Conservation (phyloP, 2,797 vertebrate genomes). For the Bryconaethiops microstoma region DNA sequence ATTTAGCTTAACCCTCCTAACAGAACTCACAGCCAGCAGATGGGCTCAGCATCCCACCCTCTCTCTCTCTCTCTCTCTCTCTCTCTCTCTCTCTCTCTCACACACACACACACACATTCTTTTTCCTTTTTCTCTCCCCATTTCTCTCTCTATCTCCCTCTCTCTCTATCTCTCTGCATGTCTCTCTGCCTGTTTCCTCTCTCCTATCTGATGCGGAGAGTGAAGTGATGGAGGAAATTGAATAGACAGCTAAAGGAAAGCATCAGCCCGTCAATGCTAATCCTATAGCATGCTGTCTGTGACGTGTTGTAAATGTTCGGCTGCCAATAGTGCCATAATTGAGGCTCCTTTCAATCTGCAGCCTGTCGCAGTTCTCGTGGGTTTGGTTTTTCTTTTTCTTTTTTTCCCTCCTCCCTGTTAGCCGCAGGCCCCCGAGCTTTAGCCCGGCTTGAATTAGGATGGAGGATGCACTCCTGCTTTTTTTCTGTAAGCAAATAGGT, state of each 20-base stretch:
- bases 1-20: slow-evolving; percentile 48
- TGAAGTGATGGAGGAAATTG: slow-evolving; percentile 38
- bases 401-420: neutral
- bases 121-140: neutral
- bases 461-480: slow-evolving; percentile 10
- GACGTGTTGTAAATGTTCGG: slow-evolving; percentile 53
- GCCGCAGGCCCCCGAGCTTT: slow-evolving; percentile 8
- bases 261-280: slow-evolving; percentile 58
- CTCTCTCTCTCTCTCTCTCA: neutral
- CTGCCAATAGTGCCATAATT: slow-evolving; percentile 59
- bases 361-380: slow-evolving; percentile 25
- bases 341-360: slow-evolving; percentile 51
- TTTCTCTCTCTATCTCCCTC: neutral
- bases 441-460: slow-evolving; percentile 29
- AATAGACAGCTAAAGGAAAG: slow-evolving; percentile 36
- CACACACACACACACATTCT: too few species aligned
- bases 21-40: slow-evolving; percentile 32
- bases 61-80: neutral
- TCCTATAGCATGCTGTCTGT: slow-evolving; percentile 49
- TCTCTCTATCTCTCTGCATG: neutral
- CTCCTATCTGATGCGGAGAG: slow-evolving; percentile 30
- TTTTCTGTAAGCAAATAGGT: slow-evolving; percentile 47
- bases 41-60: neutral
- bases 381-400: neutral
- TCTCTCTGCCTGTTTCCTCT: too few species aligned